Base-by-base conservation (phyloP, 2,113 vertebrate genomes). In the Hymenochirus boettgeri region DNA sequence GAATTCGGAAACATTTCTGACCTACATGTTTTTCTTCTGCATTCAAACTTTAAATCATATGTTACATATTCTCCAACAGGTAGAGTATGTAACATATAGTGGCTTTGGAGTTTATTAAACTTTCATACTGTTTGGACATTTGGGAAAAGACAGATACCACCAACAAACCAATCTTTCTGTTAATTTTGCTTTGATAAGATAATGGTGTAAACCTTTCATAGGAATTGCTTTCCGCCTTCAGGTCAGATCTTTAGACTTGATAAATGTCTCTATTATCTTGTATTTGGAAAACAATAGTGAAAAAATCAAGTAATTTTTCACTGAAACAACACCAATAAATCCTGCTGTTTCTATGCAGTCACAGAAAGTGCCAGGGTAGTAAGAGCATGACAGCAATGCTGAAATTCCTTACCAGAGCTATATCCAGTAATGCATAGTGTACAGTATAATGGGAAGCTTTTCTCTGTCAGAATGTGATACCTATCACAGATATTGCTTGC, bases 151-250 rank as follows among this genome's bases (percentile, higher is more conserved):
- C 57, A 57, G 57, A 65, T 65, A 31, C 19, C 55, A 13, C 37
- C 47, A 65, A 65, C 57, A 65, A 65, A 57, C 55, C 37, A 45
- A 26, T 25, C 21, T 25, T 39, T 45, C 31, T 65, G 26, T 35
- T 65, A 65, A 65, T 56, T 65, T 57, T 65, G 37, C 33, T 56
- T n/a, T 46, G 23, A n/a, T 56, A 24, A 65, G 21, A 57, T 47
- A 57, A 23, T 26, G 24, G 23, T 33, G 24, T 56, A 27, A 64
- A 64, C n/a, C 24, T 39, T 31, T 64, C 8, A 27, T 42, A 42
- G 25, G 48, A 31, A 11, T 39, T 39, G 29, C 19, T 55, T 46
- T 46, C 22, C 35, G 53, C 53, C 62, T 33, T 37, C 48, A 26
- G 54, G 63, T 65, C 54, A 48, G 7, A 18, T 35, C 21, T 37